A percentile compares a stretch with the other conserved stretches of the same genome.
These are phyloP conservation scores for Papilio protenor DNA, from an alignment of 2,888 invertebrate species.

Conservation along the genomic window DNA sequence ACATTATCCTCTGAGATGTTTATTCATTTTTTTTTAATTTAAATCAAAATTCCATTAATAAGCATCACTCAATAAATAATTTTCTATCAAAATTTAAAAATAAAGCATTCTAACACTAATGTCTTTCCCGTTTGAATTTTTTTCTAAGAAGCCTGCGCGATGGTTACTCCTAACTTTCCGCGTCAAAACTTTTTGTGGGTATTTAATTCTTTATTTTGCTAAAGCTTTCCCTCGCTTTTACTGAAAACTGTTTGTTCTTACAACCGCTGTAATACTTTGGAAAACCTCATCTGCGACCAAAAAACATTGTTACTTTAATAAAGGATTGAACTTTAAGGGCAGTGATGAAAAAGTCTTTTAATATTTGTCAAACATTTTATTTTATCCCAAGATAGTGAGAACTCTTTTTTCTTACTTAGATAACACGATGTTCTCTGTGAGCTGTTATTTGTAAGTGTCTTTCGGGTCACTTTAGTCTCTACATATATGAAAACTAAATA, in stretches of 20 bases:
- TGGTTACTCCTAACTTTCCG: slow-evolving; percentile 33
- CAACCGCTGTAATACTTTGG: slow-evolving; percentile 35
- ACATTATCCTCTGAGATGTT: too few species aligned
- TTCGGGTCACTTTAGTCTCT: neutral
- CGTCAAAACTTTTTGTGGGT: slow-evolving; percentile 40
- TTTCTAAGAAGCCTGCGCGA: slow-evolving; percentile 27
- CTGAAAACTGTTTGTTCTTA: slow-evolving; percentile 34
- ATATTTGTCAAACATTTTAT: neutral
- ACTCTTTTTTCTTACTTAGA: neutral
- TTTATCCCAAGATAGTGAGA: neutral
- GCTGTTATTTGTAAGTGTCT: neutral
- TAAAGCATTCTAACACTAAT: slow-evolving; percentile 26
- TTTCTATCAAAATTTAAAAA: neutral
- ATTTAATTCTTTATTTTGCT: slow-evolving; percentile 42
- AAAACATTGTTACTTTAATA: slow-evolving; percentile 32
- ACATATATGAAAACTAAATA: neutral
- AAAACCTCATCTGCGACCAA: slow-evolving; percentile 36
- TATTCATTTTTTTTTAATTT: neutral
- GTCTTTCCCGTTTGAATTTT: slow-evolving; percentile 26
- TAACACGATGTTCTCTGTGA: neutral
- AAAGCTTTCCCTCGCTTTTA: slow-evolving; percentile 29
- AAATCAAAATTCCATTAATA: neutral
- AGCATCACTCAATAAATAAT: neutral
- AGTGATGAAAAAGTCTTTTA: neutral
- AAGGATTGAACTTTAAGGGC: slow-evolving; percentile 26